A percentile compares a stretch with the other conserved stretches of the same genome.
Evolutionary conservation across 2,797 vertebrate species (phyloP).

Genomic region (Phalloptychus januarius): DNA sequence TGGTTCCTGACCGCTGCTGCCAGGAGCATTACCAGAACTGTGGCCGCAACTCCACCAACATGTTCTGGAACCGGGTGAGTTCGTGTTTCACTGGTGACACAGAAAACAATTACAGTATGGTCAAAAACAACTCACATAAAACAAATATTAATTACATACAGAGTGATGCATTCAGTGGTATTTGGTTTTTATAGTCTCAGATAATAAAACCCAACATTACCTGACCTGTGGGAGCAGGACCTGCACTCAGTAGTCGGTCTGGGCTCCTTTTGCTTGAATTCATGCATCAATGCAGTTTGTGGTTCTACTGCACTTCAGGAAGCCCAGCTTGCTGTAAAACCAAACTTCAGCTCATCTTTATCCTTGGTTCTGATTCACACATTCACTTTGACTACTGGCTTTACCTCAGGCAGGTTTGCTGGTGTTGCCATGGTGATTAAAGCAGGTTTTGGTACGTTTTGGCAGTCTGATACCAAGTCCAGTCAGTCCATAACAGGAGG

Average conservation of each 20-base stretch:
- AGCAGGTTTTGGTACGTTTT: neutral
- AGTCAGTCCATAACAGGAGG: neutral
- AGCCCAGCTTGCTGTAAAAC: neutral
- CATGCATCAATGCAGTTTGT: neutral
- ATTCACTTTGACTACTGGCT: neutral
- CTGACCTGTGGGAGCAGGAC: neutral
- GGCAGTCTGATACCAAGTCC: neutral
- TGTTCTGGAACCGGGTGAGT: constrained; percentile 92
- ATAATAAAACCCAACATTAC: neutral
- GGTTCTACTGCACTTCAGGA: neutral
- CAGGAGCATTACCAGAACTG: constrained; percentile 96
- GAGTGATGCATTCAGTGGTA: neutral
- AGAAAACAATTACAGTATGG: neutral
- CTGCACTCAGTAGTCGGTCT: neutral
- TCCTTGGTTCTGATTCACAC: neutral
- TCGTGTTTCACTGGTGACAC: neutral
- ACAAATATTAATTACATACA: neutral
- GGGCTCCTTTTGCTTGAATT: neutral
- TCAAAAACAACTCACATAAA: neutral
- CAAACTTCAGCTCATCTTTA: neutral
- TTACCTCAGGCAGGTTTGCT: neutral
- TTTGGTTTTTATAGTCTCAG: neutral
- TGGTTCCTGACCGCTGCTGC: constrained; percentile 96
- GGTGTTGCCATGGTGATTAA: neutral
- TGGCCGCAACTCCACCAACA: constrained; percentile 88